These are phyloP conservation scores for Tylochromis polylepis DNA, from an alignment of 2,113 vertebrate species.

Conservation along the genomic window DNA sequence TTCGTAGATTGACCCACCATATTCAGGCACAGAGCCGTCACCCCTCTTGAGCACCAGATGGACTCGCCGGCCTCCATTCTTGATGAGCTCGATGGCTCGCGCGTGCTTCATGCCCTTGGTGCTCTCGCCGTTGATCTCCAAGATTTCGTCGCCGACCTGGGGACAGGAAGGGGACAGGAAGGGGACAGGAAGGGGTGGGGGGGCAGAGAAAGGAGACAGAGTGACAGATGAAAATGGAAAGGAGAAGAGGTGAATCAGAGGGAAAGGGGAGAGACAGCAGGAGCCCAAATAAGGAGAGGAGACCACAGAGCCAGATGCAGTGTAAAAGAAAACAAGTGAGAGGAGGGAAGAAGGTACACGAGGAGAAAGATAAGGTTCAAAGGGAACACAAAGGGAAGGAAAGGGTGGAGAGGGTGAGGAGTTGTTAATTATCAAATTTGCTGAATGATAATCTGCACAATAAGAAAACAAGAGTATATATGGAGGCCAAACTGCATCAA, in stretches of 20 bases:
- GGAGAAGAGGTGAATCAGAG: slow-evolving; percentile 1
- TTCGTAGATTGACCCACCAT: slow-evolving; percentile 99
- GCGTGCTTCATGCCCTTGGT: slow-evolving; percentile 99
- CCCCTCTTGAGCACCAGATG: slow-evolving; percentile 96
- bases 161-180: not conserved
- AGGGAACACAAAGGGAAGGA: slow-evolving; percentile 1
- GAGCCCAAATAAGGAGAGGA: not conserved
- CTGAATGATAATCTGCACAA: not conserved
- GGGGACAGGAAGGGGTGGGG: too few species aligned
- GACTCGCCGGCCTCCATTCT: slow-evolving; percentile 92
- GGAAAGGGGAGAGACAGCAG: not conserved
- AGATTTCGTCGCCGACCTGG: slow-evolving; percentile 95
- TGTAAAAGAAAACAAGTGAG: not conserved
- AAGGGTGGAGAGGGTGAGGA: slow-evolving; percentile 7
- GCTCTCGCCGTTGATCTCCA: slow-evolving; percentile 98
- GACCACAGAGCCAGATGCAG: not conserved
- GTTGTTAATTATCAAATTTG: slow-evolving; percentile 10
- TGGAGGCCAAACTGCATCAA: not conserved
- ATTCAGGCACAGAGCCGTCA: slow-evolving; percentile 98
- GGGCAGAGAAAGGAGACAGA: not conserved
- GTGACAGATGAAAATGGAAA: not conserved
- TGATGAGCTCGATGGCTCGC: slow-evolving; percentile 98
- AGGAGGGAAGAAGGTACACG: not conserved
- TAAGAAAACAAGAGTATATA: not conserved
- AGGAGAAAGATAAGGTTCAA: slow-evolving; percentile 23